A percentile compares a stretch with the other conserved stretches of the same genome.
Conservation (phyloP, 2,113 vertebrate genomes). For the Neofelis nebulosa region DNA sequence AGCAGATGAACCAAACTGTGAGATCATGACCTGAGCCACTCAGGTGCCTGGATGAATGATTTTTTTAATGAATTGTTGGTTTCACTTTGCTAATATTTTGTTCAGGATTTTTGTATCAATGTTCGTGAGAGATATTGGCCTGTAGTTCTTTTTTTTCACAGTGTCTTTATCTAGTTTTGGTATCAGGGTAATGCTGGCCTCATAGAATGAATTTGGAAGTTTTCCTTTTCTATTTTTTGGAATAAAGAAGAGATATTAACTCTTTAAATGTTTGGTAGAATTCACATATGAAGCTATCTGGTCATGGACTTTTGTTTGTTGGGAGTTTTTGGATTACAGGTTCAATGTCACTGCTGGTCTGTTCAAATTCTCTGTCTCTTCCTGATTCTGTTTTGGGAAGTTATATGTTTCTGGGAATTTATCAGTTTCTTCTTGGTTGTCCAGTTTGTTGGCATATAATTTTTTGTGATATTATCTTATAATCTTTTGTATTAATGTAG, state of each 20-base stretch:
- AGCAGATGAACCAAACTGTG: no score
- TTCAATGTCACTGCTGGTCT: not conserved
- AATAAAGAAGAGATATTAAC: not conserved
- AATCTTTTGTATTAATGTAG: not conserved
- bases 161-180: not conserved
- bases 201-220: not conserved
- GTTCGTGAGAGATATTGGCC: not conserved
- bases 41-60: not conserved
- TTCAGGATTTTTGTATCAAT: not conserved
- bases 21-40: no score
- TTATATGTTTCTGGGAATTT: not conserved
- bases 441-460: not conserved
- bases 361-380: not conserved
- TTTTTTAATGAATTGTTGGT: not conserved
- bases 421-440: not conserved
- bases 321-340: not conserved
- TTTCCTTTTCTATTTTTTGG: not conserved
- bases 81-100: not conserved
- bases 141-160: not conserved
- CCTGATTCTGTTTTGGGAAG: not conserved
- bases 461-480: not conserved
- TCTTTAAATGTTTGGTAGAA: not conserved
- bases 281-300: not conserved
- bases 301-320: not conserved
- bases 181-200: not conserved